These are phyloP conservation scores for Octopus sinensis DNA, from an alignment of 1,140 invertebrate species.

Conservation along the genomic window DNA sequence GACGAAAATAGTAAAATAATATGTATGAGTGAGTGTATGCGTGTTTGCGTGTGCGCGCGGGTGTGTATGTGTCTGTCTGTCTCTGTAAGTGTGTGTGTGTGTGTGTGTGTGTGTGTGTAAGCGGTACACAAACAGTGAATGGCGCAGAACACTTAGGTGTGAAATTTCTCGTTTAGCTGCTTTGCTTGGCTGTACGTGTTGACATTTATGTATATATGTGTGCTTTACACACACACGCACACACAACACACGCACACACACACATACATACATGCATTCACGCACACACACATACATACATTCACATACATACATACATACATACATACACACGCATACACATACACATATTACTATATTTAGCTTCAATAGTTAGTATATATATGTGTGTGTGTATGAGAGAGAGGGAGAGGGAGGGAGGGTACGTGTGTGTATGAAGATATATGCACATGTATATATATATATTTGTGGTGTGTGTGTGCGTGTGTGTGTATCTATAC, in stretches of 20 bases:
- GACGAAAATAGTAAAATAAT: too few relatives aligned
- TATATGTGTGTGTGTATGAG: not conserved
- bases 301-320: constrained; percentile 16
- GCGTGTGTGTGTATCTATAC: not conserved
- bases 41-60: too few relatives aligned
- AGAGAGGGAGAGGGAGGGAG: not conserved
- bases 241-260: not conserved
- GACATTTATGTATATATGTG: too few relatives aligned
- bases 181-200: too few relatives aligned
- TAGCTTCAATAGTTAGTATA: not conserved
- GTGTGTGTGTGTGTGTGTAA: too few relatives aligned
- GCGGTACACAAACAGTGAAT: too few relatives aligned
- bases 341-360: not conserved
- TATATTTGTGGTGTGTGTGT: not conserved
- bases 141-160: too few relatives aligned
- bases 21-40: too few relatives aligned
- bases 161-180: too few relatives aligned
- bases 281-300: constrained; percentile 12
- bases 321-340: not conserved
- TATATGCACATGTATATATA: not conserved
- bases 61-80: too few relatives aligned
- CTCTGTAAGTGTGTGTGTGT: too few relatives aligned
- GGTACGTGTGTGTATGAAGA: not conserved
- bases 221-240: not conserved
- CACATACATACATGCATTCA: constrained; percentile 17